These are phyloP conservation scores for Amblyopsis hoosieri DNA, from an alignment of 2,797 vertebrate species.

Conservation along the genomic window DNA sequence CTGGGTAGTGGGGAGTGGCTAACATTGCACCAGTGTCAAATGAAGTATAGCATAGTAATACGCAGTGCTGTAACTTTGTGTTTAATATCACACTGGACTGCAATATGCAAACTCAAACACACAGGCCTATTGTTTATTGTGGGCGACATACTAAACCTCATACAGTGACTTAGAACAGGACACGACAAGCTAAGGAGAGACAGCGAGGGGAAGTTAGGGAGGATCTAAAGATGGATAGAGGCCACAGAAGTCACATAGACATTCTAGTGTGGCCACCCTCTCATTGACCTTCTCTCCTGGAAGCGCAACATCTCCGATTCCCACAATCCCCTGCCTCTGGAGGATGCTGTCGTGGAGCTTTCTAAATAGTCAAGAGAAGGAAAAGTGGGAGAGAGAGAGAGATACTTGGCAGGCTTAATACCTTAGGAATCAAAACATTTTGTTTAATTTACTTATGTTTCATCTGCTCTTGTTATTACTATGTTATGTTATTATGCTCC, in stretches of 20 bases:
- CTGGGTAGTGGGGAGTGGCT: too few relatives aligned
- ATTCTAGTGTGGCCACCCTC: conserved; percentile 60
- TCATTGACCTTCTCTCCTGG: conserved; percentile 60
- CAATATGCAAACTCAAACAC: too few relatives aligned
- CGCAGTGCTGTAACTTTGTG: too few relatives aligned
- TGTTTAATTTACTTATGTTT: background rate
- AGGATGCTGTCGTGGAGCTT: conserved; percentile 38
- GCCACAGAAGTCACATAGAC: conserved; percentile 39
- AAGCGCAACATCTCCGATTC: conserved; percentile 59
- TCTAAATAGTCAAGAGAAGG: background rate
- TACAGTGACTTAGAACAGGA: too few relatives aligned
- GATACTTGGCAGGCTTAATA: too few relatives aligned
- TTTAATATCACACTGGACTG: too few relatives aligned
- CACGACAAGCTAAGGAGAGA: conserved; percentile 7
- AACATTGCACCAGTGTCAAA: too few relatives aligned
- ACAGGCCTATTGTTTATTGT: too few relatives aligned
- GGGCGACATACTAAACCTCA: too few relatives aligned
- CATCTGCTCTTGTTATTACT: background rate
- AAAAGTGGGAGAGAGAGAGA: background rate
- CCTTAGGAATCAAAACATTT: too few relatives aligned
- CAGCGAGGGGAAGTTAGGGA: conserved; percentile 4
- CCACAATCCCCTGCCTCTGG: conserved; percentile 58
- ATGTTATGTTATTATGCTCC: too few relatives aligned
- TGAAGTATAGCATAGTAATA: too few relatives aligned
- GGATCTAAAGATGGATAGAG: conserved; percentile 19